Conservation (phyloP, 1,140 invertebrate species). For the Adelges cooleyi region DNA sequence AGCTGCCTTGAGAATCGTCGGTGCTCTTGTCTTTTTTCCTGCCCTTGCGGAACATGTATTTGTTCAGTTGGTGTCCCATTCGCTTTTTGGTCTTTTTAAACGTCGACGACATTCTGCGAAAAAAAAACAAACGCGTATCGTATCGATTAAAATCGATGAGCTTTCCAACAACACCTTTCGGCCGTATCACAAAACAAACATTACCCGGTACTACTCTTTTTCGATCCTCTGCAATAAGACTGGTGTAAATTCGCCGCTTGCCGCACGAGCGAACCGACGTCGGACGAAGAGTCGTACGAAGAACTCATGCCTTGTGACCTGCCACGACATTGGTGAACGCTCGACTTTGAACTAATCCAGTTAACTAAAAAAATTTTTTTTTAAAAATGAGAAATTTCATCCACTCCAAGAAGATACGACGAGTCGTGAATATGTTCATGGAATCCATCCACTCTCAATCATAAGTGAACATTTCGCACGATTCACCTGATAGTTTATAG, state of each 20-base stretch:
- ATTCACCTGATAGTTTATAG: too few relatives aligned
- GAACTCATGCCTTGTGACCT: slow-evolving; percentile 45
- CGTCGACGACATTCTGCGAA: slow-evolving; percentile 44
- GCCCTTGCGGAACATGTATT: slow-evolving; percentile 57
- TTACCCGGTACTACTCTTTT: slow-evolving; percentile 35
- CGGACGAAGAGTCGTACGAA: slow-evolving; percentile 48
- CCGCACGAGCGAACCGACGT: slow-evolving; percentile 38
- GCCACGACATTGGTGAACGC: slow-evolving; percentile 30
- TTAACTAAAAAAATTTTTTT: slow-evolving; percentile 5
- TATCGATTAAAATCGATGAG: too few relatives aligned
- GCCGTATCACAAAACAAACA: too few relatives aligned
- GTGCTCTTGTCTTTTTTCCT: slow-evolving; percentile 72
- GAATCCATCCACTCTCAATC: too few relatives aligned
- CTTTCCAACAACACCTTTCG: too few relatives aligned
- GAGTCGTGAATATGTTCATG: too few relatives aligned
- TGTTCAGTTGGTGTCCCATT: slow-evolving; percentile 74
- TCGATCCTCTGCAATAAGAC: slow-evolving; percentile 36
- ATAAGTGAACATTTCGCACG: too few relatives aligned
- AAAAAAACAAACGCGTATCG: slow-evolving; percentile 4
- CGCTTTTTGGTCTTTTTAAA: slow-evolving; percentile 62
- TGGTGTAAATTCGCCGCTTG: slow-evolving; percentile 34
- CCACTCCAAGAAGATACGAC: too few relatives aligned
- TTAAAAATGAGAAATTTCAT: too few relatives aligned
- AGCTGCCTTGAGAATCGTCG: slow-evolving; percentile 66
- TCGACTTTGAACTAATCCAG: slow-evolving; percentile 23